These are phyloP conservation scores for Pinctada fucata DNA, from an alignment of 2,888 invertebrate genomes.

Conservation along the genomic window DNA sequence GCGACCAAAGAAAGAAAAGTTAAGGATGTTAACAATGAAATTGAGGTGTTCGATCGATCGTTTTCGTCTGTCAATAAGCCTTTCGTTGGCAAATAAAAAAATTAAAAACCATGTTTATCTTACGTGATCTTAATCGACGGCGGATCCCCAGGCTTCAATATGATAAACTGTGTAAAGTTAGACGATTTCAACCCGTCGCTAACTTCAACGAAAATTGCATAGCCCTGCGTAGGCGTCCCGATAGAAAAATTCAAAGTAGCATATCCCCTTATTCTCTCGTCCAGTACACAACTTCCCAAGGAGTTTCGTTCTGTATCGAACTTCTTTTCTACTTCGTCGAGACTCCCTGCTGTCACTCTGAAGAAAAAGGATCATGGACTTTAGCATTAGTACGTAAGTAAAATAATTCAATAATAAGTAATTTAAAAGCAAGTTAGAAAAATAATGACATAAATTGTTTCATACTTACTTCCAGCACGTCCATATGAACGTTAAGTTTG, in stretches of 20 bases:
- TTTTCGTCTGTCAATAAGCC: neutral
- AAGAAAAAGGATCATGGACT: neutral
- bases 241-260: conserved; percentile 21
- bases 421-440: neutral
- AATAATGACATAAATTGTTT: neutral
- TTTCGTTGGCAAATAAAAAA: neutral
- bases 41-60: too few species aligned
- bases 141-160: conserved; percentile 29
- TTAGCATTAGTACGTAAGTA: too few species aligned
- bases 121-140: conserved; percentile 28
- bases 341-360: neutral
- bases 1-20: too few species aligned
- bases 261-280: neutral
- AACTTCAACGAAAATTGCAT: conserved; percentile 38
- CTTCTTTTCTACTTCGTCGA: neutral
- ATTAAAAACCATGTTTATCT: neutral
- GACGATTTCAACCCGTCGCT: conserved; percentile 30
- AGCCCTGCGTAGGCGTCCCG: conserved; percentile 28
- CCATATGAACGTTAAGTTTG: conserved; percentile 34
- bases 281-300: conserved; percentile 12
- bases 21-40: too few species aligned
- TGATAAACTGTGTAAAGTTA: conserved; percentile 39
- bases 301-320: neutral
- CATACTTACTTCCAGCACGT: conserved; percentile 28
- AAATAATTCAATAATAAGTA: too few species aligned